These are phyloP conservation scores for Corvus hawaiiensis DNA, from an alignment of 2,113 vertebrate species.

Conservation along the genomic window DNA sequence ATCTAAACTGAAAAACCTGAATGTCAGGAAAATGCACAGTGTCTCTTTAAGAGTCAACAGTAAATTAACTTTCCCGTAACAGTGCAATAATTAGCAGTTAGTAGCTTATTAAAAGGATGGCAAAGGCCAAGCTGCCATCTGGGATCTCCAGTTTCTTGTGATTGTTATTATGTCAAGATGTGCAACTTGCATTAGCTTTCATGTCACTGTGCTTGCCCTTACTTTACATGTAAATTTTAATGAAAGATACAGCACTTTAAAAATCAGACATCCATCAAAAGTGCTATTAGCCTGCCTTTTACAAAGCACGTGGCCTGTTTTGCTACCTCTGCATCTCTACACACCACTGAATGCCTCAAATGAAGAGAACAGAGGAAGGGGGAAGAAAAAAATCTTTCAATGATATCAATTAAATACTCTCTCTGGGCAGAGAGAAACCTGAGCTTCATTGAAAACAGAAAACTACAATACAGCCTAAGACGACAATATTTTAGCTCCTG, in stretches of 20 bases:
- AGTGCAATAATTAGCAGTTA: slow-evolving; percentile 85
- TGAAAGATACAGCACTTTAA: slow-evolving; percentile 73
- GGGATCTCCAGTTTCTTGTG: slow-evolving; percentile 78
- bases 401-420: slow-evolving; percentile 68
- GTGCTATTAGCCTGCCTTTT: slow-evolving; percentile 67
- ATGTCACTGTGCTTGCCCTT: slow-evolving; percentile 71
- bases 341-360: slow-evolving; percentile 57
- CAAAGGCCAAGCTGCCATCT: slow-evolving; percentile 86
- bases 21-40: slow-evolving; percentile 56
- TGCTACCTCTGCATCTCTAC: slow-evolving; percentile 59
- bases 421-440: slow-evolving; percentile 52
- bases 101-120: slow-evolving; percentile 85
- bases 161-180: slow-evolving; percentile 80
- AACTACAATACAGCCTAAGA: neutral
- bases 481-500: slow-evolving; percentile 45
- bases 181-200: slow-evolving; percentile 77
- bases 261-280: slow-evolving; percentile 71
- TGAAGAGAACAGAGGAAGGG: neutral
- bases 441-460: slow-evolving; percentile 26
- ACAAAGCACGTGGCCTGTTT: slow-evolving; percentile 59
- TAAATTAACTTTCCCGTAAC: slow-evolving; percentile 83
- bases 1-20: slow-evolving; percentile 44
- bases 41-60: slow-evolving; percentile 82
- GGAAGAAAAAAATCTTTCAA: neutral
- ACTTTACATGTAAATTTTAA: slow-evolving; percentile 77